Percentiles rank a stretch among this genome's conserved stretches.
These are phyloP conservation scores for Basileuterus tristriatus DNA, from an alignment of 2,797 vertebrate genomes.

Conservation along the genomic window DNA sequence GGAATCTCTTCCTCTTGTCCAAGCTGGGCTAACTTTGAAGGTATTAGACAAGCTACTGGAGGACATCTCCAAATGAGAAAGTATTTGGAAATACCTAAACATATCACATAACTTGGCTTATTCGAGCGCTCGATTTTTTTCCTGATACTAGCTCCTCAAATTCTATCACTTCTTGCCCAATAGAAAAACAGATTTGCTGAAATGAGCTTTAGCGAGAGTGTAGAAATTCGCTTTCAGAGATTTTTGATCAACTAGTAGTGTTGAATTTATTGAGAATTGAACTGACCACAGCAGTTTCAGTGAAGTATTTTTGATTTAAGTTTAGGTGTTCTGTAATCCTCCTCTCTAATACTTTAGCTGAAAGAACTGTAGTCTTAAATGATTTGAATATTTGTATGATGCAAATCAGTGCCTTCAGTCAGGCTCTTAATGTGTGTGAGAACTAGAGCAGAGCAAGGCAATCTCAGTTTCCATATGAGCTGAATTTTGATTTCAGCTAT, in stretches of 20 bases:
- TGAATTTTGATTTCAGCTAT: neutral
- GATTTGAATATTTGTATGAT: neutral
- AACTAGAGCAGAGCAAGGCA: neutral
- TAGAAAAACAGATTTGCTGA: neutral
- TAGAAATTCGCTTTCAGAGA: neutral
- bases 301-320: neutral
- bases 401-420: neutral
- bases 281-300: neutral
- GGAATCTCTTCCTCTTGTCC: neutral
- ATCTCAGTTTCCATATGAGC: neutral
- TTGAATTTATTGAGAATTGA: neutral
- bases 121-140: neutral
- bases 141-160: neutral
- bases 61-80: neutral
- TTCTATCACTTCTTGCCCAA: neutral
- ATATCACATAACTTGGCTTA: neutral
- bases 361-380: neutral
- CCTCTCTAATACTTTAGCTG: neutral
- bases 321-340: neutral
- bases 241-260: neutral
- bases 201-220: neutral
- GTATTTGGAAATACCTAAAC: neutral
- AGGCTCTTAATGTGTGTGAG: neutral
- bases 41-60: neutral
- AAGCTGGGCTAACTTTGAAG: neutral